Conservation (phyloP, 2,888 invertebrate genomes). For the Campoplex nolae region DNA sequence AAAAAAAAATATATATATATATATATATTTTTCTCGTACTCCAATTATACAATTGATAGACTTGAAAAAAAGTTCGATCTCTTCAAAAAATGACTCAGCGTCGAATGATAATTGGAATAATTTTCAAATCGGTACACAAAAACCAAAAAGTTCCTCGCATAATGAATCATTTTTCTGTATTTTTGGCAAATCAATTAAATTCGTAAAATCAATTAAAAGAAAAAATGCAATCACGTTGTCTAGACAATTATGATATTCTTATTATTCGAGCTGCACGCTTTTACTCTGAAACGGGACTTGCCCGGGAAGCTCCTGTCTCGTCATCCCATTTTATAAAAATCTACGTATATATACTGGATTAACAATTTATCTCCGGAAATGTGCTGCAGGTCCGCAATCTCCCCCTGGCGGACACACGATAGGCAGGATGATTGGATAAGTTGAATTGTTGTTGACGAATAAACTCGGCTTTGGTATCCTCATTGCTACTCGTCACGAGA, state of each 20-base stretch:
- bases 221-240: conserved; percentile 28
- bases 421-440: conserved; percentile 75
- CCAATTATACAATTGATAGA: neutral
- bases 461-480: conserved; percentile 66
- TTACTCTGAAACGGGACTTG: neutral
- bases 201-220: neutral
- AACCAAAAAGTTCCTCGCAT: no score
- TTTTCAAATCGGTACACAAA: neutral
- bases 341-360: conserved; percentile 3
- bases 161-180: no score
- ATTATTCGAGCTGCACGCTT: neutral
- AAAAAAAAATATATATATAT: neutral
- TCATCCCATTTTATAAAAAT: neutral
- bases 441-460: conserved; percentile 78
- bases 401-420: conserved; percentile 40
- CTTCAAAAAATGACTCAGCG: neutral
- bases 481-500: conserved; percentile 79
- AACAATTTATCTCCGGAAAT: conserved; percentile 19
- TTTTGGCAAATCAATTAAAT: no score
- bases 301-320: neutral
- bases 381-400: conserved; percentile 43
- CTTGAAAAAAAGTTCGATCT: neutral
- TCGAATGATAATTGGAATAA: neutral
- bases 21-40: neutral
- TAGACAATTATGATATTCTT: neutral